These are phyloP conservation scores for Chloroclystis v-ata DNA, from an alignment of 2,888 invertebrate species.

Conservation along the genomic window DNA sequence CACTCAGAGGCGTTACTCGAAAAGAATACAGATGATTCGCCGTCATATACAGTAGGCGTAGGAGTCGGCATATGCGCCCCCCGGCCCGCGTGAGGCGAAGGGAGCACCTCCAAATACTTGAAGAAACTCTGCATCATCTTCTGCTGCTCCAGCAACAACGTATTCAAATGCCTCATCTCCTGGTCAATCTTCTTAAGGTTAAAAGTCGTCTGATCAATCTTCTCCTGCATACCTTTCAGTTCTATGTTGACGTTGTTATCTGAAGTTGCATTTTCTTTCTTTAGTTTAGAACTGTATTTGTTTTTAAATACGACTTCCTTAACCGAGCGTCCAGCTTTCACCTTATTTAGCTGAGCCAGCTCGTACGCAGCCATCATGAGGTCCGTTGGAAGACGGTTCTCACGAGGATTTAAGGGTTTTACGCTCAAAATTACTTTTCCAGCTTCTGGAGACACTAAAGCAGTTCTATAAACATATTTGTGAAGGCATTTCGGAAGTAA, in stretches of 20 bases:
- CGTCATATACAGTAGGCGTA: slow-evolving; percentile 36
- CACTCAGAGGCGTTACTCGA: slow-evolving; percentile 25
- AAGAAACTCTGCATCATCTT: slow-evolving; percentile 56
- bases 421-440: slow-evolving; percentile 89
- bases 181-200: slow-evolving; percentile 83
- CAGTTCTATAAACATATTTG: slow-evolving; percentile 86
- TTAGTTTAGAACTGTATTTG: slow-evolving; percentile 80
- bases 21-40: slow-evolving; percentile 61
- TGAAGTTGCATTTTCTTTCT: slow-evolving; percentile 67
- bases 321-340: slow-evolving; percentile 81
- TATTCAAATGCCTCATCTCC: slow-evolving; percentile 83
- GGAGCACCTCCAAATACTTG: slow-evolving; percentile 43
- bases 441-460: slow-evolving; percentile 88
- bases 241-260: slow-evolving; percentile 76
- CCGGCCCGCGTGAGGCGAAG: slow-evolving; percentile 35
- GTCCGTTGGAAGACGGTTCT: slow-evolving; percentile 87
- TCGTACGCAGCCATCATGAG: slow-evolving; percentile 89
- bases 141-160: slow-evolving; percentile 63
- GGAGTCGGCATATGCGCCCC: slow-evolving; percentile 39
- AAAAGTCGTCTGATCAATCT: slow-evolving; percentile 83
- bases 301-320: slow-evolving; percentile 79
- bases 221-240: slow-evolving; percentile 80
- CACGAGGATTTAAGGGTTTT: slow-evolving; percentile 88
- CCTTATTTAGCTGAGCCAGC: slow-evolving; percentile 84
- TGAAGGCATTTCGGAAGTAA: slow-evolving; percentile 85